Evolutionary conservation across 1,140 invertebrate species (phyloP).

Genomic region (Mylabris phalerata): DNA sequence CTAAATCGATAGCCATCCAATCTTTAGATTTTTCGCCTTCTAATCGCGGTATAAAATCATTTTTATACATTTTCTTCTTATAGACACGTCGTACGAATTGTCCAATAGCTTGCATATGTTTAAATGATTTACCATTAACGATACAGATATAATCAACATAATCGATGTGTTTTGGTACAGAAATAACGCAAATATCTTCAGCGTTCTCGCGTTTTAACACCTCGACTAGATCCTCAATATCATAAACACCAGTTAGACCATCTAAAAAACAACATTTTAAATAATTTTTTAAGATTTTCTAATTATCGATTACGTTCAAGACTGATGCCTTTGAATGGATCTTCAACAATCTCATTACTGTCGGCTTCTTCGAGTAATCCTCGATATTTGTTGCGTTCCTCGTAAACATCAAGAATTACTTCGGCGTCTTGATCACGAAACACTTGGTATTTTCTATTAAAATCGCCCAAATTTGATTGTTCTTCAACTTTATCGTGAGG

Average conservation of each 20-base stretch:
- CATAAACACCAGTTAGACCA: constrained; percentile 30
- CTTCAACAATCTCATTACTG: constrained; percentile 4
- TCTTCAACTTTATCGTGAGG: too few relatives aligned
- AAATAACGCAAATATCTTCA: constrained; percentile 72
- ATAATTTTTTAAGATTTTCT: constrained; percentile 3
- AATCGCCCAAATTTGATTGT: neutral
- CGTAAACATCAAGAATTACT: constrained; percentile 29
- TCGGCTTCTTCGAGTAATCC: constrained; percentile 16
- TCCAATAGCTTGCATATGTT: constrained; percentile 56
- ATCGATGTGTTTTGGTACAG: constrained; percentile 62
- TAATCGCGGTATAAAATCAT: constrained; percentile 64
- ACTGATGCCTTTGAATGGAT: constrained; percentile 29
- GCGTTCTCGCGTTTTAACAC: constrained; percentile 71
- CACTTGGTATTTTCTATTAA: constrained; percentile 24
- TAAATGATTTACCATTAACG: constrained; percentile 23
- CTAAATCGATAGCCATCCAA: constrained; percentile 88
- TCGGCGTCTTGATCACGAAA: constrained; percentile 30
- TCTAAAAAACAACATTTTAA: constrained; percentile 17
- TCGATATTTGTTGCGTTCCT: constrained; percentile 23
- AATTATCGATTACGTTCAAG: constrained; percentile 24
- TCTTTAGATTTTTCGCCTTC: constrained; percentile 69
- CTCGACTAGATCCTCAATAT: constrained; percentile 73
- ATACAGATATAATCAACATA: constrained; percentile 47
- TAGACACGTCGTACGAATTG: constrained; percentile 72
- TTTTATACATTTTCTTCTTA: constrained; percentile 61